phyloP scores from a whole-genome alignment of 2,888 invertebrate genomes.

The Podabrus alpinus region DNA sequence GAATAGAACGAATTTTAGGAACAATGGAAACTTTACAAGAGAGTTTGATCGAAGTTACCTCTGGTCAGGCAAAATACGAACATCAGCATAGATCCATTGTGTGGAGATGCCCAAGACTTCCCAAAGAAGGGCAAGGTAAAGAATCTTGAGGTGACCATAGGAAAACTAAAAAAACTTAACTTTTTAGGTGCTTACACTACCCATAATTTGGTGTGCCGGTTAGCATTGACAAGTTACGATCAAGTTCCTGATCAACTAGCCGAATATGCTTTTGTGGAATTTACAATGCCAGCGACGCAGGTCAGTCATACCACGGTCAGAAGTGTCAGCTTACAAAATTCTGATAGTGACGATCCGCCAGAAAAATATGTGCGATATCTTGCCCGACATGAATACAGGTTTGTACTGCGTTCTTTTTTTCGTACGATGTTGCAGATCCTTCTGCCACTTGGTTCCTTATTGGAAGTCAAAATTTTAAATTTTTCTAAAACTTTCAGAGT shows the following conservation, averaged over 20 bases:
- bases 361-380: slow-evolving; percentile 98
- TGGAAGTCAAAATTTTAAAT: background rate
- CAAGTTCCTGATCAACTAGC: slow-evolving; percentile 93
- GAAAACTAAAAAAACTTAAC: background rate
- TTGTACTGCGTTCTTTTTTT: slow-evolving; percentile 17
- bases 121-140: slow-evolving; percentile 97
- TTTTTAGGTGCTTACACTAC: slow-evolving; percentile 92
- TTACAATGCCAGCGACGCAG: slow-evolving; percentile 98
- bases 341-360: slow-evolving; percentile 86
- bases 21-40: slow-evolving; percentile 89
- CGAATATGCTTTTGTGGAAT: slow-evolving; percentile 88
- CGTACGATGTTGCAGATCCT: too few species aligned
- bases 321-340: slow-evolving; percentile 87
- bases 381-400: slow-evolving; percentile 94
- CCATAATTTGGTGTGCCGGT: slow-evolving; percentile 91
- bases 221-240: slow-evolving; percentile 96
- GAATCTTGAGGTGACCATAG: background rate
- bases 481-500: slow-evolving; percentile 61
- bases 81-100: slow-evolving; percentile 97
- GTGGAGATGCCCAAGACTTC: slow-evolving; percentile 96
- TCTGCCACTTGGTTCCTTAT: background rate
- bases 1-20: slow-evolving; percentile 89
- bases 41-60: slow-evolving; percentile 93
- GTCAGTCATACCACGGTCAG: slow-evolving; percentile 94
- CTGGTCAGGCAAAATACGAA: slow-evolving; percentile 97